Percentiles rank a stretch among this genome's conserved stretches.
Conservation (phyloP, 2,888 invertebrate species). For the Stegana nigrithorax region DNA sequence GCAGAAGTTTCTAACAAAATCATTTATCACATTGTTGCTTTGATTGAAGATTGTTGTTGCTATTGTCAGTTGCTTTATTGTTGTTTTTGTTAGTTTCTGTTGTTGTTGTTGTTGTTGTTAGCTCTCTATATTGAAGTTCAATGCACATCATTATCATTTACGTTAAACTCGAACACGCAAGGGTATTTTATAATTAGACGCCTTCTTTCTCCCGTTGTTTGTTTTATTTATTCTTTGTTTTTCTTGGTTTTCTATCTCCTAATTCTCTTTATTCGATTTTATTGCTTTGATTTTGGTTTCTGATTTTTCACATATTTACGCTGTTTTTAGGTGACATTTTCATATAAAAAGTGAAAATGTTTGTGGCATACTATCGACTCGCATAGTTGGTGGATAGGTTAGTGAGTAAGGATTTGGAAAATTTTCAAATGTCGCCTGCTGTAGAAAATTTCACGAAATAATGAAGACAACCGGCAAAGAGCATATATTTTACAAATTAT, state of each 20-base stretch:
- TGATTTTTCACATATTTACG: conserved; percentile 50
- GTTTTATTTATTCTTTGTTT: conserved; percentile 10
- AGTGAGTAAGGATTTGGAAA: no score
- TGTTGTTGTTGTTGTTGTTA: not conserved
- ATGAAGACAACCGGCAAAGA: no score
- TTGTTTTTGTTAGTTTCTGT: conserved; percentile 11
- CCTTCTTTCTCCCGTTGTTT: conserved; percentile 27
- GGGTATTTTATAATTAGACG: conserved; percentile 64
- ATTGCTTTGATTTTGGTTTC: conserved; percentile 25
- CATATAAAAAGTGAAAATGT: conserved; percentile 45
- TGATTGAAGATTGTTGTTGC: conserved; percentile 10
- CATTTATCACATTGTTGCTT: conserved; percentile 46
- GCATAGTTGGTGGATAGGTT: no score
- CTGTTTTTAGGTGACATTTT: conserved; percentile 60
- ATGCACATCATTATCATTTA: conserved; percentile 65
- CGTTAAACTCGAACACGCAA: conserved; percentile 38
- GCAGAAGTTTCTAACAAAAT: conserved; percentile 32
- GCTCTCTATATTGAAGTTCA: conserved; percentile 64
- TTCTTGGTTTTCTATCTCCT: not conserved
- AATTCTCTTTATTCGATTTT: conserved; percentile 26
- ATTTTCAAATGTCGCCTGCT: no score
- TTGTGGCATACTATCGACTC: not conserved
- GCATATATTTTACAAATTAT: no score
- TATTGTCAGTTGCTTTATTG: conserved; percentile 18
- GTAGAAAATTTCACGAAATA: no score